phyloP scores from a whole-genome alignment of 2,888 invertebrate genomes.

The Agrochola litura region DNA sequence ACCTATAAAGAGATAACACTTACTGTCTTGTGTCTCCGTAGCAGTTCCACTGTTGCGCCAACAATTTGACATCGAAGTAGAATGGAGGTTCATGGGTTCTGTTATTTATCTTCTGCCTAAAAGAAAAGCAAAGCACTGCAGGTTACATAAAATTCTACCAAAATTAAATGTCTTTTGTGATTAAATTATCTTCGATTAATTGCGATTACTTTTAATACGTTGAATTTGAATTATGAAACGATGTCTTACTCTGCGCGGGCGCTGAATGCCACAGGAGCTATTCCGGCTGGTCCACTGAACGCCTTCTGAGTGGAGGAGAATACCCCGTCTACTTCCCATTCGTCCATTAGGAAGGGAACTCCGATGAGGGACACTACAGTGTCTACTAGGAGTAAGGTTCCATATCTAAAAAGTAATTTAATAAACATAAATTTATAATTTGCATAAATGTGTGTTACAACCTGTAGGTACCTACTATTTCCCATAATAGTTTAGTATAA shows the following conservation, averaged over 20 bases:
- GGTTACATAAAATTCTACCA: background rate
- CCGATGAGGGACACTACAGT: constrained; percentile 92
- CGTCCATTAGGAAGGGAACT: constrained; percentile 91
- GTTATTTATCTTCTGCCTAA: constrained; percentile 81
- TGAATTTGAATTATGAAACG: constrained; percentile 24
- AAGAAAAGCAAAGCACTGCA: constrained; percentile 52
- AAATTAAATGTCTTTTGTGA: background rate
- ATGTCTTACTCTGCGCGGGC: constrained; percentile 90
- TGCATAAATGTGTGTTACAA: background rate
- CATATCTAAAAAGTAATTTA: constrained; percentile 84
- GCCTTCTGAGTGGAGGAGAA: constrained; percentile 93
- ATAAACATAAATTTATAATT: too few relatives aligned
- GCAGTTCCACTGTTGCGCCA: constrained; percentile 87
- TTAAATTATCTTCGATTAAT: background rate
- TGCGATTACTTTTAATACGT: background rate
- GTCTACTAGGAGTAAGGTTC: constrained; percentile 91
- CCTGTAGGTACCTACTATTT: background rate
- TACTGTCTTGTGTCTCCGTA: constrained; percentile 82
- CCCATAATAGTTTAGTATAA: background rate
- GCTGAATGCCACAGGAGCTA: constrained; percentile 92
- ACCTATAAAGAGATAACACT: constrained; percentile 63
- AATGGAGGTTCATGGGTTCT: constrained; percentile 83
- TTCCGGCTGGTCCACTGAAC: constrained; percentile 92
- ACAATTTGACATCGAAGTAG: constrained; percentile 83
- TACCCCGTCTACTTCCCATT: constrained; percentile 92